These are phyloP conservation scores for Sycobia sp. DNA, from an alignment of 1,140 invertebrate species.

Conservation along the genomic window DNA sequence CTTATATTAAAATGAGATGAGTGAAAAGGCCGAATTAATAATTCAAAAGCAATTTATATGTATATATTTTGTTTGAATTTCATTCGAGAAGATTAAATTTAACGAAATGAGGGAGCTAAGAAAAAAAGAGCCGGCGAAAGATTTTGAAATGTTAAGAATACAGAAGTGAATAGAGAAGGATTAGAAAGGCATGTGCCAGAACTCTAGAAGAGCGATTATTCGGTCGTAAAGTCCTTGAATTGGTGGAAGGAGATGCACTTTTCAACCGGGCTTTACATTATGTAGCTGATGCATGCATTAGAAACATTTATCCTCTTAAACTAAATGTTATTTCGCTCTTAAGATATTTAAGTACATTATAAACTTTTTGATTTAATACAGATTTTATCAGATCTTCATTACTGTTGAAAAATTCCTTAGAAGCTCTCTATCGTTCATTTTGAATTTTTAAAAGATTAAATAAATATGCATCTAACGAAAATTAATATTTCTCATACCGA, in stretches of 20 bases:
- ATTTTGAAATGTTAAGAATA: constrained; percentile 4
- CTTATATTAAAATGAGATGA: no score
- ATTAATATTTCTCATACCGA: no score
- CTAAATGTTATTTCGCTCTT: constrained; percentile 22
- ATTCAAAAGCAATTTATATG: no score
- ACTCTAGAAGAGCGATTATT: constrained; percentile 47
- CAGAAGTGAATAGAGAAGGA: constrained; percentile 6
- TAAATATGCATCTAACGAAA: no score
- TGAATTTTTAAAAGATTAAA: no score
- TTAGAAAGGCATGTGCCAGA: constrained; percentile 31
- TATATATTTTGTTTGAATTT: no score
- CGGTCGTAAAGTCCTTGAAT: constrained; percentile 48
- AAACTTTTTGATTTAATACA: constrained; percentile 12
- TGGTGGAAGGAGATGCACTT: constrained; percentile 44
- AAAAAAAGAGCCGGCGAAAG: background rate
- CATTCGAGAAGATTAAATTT: no score
- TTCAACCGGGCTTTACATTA: constrained; percentile 34
- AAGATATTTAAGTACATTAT: constrained; percentile 1
- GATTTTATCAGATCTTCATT: background rate
- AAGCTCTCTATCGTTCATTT: no score
- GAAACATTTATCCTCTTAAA: constrained; percentile 9
- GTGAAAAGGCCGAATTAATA: no score
- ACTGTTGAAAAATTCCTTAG: no score
- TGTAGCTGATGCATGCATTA: constrained; percentile 38
- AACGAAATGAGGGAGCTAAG: background rate